These are phyloP conservation scores for Cyprinella venusta DNA, from an alignment of 2,797 vertebrate genomes.

Conservation along the genomic window DNA sequence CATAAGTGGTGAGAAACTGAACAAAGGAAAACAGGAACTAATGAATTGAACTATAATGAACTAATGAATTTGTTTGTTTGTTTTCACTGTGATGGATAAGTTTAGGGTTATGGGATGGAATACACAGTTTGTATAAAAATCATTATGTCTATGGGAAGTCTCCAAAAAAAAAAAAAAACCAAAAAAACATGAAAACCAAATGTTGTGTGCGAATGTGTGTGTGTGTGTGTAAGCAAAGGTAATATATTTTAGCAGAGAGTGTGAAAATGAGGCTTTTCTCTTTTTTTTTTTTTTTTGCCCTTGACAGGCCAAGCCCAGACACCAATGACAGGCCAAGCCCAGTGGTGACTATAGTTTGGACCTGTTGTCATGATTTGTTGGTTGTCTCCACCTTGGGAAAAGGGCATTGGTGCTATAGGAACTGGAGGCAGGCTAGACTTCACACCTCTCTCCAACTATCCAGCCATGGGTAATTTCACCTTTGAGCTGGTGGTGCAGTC, in stretches of 20 bases:
- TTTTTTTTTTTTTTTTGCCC: background rate
- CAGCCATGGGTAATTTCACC: slow-evolving; percentile 63
- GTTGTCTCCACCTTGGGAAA: slow-evolving; percentile 48
- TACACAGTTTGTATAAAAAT: background rate
- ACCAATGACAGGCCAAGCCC: slow-evolving; percentile 11
- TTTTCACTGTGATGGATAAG: background rate
- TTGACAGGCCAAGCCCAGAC: background rate
- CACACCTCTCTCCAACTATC: slow-evolving; percentile 57
- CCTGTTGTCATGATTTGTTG: slow-evolving; percentile 43
- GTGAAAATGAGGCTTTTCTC: background rate
- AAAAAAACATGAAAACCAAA: no score
- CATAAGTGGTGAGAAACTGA: background rate
- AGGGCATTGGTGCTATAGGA: slow-evolving; percentile 48
- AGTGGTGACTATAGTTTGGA: slow-evolving; percentile 9
- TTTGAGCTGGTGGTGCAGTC: slow-evolving; percentile 57
- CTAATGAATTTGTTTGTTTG: background rate
- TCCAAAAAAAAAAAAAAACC: no score
- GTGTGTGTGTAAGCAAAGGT: background rate
- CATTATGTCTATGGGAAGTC: background rate
- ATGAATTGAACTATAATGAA: no score
- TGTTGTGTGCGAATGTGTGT: background rate
- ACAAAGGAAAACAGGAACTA: background rate
- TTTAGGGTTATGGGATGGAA: background rate
- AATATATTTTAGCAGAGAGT: background rate
- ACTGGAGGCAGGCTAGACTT: slow-evolving; percentile 57